Evolutionary conservation across 2,113 vertebrate species (phyloP).

Genomic region (Rhinolophus ferrumequinum): DNA sequence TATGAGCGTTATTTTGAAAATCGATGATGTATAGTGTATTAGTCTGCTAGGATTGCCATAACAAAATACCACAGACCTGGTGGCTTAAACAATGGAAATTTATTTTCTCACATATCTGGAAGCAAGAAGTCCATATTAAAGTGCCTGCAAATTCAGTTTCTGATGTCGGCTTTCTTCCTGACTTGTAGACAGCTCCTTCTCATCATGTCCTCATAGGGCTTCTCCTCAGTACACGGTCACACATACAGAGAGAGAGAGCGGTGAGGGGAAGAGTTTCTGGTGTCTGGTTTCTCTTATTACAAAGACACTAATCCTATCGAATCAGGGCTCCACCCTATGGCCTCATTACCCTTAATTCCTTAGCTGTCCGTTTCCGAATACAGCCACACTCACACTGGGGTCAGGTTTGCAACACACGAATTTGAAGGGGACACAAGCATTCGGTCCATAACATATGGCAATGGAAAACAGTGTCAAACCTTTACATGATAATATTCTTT

Average conservation of each 20-base stretch:
- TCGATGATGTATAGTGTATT: not conserved
- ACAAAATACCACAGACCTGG: not conserved
- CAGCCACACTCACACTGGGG: not conserved
- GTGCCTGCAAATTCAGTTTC: not conserved
- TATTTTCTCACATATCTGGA: not conserved
- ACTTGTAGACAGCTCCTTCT: not conserved
- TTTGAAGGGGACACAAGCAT: not conserved
- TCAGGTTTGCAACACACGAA: not conserved
- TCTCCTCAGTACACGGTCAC: not conserved
- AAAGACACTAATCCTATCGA: not conserved
- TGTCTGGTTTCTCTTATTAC: not conserved
- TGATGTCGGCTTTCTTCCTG: not conserved
- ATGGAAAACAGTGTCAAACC: not conserved
- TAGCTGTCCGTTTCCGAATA: not conserved
- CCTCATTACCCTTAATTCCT: not conserved
- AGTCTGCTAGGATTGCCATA: not conserved
- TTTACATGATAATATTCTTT: not conserved
- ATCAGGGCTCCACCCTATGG: not conserved
- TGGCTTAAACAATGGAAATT: not conserved
- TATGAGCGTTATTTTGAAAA: not conserved
- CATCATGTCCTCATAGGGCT: not conserved
- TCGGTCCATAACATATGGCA: not conserved
- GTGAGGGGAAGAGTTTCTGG: too few species aligned
- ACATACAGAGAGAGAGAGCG: accelerated
- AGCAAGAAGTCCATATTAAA: not conserved